A percentile compares a stretch with the other conserved stretches of the same genome.
Evolutionary conservation across 2,113 vertebrate species (phyloP).

Genomic region (Sminthopsis crassicaudata): DNA sequence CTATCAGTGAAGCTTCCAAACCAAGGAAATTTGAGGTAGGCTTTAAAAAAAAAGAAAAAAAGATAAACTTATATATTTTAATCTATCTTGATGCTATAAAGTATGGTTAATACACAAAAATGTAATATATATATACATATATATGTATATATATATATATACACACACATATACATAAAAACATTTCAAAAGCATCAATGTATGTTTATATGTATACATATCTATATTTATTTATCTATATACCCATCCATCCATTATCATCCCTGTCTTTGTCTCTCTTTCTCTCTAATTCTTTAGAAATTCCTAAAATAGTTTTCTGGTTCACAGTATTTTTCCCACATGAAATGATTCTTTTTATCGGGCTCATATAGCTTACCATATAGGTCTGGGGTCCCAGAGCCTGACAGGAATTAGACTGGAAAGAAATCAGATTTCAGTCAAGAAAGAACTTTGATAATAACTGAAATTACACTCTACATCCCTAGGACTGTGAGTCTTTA

Average conservation of each 20-base stretch:
- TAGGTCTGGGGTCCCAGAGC: not conserved
- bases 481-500: not conserved
- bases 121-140: not conserved
- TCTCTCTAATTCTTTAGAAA: not conserved
- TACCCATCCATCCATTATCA: too few species aligned
- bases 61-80: not conserved
- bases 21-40: not conserved
- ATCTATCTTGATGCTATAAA: not conserved
- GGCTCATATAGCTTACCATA: not conserved
- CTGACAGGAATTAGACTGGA: not conserved
- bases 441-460: conserved; percentile 7
- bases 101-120: not conserved
- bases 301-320: not conserved
- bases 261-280: too few species aligned
- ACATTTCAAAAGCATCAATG: not conserved
- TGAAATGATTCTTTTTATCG: conserved; percentile 16
- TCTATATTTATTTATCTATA: not conserved
- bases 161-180: not conserved
- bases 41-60: too few species aligned
- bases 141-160: not conserved
- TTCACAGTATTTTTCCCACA: not conserved
- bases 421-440: not conserved
- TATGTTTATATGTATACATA: not conserved
- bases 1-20: not conserved
- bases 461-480: conserved; percentile 8